Evolutionary conservation across 2,888 invertebrate genomes (phyloP).

Genomic region (Tachina fera): DNA sequence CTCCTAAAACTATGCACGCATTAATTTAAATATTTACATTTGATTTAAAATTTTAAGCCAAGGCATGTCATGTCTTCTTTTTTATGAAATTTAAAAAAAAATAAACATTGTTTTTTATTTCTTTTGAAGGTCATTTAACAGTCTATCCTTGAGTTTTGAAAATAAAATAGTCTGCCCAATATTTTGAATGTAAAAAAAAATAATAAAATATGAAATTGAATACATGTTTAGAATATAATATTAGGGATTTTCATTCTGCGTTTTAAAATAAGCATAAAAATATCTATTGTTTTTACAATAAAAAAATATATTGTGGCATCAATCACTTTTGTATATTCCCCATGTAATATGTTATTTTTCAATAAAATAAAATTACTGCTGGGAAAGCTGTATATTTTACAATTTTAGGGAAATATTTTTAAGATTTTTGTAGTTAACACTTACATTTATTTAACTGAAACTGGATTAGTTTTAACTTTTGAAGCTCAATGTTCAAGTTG

Average conservation of each 20-base stretch:
- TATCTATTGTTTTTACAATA: not conserved
- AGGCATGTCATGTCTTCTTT: not conserved
- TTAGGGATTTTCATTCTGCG: not conserved
- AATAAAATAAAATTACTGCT: too few species aligned
- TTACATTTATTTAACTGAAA: too few species aligned
- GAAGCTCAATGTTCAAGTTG: too few species aligned
- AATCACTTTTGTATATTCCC: not conserved
- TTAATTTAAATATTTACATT: not conserved
- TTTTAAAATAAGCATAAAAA: slow-evolving; percentile 45
- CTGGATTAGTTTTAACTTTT: too few species aligned
- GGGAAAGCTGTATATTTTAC: too few species aligned
- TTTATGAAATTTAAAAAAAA: not conserved
- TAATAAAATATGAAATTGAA: not conserved
- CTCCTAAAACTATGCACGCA: not conserved
- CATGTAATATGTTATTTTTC: too few species aligned
- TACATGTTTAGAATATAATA: slow-evolving; percentile 31
- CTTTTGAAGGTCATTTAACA: slow-evolving; percentile 62
- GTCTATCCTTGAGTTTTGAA: slow-evolving; percentile 59
- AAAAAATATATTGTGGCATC: not conserved
- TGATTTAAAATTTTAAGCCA: not conserved
- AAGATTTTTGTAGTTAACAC: too few species aligned
- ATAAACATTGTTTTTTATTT: not conserved
- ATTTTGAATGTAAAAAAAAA: slow-evolving; percentile 11
- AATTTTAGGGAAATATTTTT: too few species aligned
- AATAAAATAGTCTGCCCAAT: slow-evolving; percentile 35